These are phyloP conservation scores for Pogonocherus hispidulus DNA, from an alignment of 2,888 invertebrate genomes.

Conservation along the genomic window DNA sequence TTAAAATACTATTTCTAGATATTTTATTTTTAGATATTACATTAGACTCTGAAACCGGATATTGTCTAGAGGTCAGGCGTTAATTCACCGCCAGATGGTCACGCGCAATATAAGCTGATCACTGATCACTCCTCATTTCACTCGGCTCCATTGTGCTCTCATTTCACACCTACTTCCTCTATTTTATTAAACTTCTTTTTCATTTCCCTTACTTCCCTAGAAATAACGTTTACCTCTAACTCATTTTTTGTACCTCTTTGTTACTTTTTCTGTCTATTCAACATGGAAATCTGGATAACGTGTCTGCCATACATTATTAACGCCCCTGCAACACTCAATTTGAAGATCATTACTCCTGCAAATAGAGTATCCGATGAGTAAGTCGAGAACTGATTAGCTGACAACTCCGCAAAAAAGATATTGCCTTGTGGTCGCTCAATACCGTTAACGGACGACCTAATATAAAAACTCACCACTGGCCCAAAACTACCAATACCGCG, in stretches of 20 bases:
- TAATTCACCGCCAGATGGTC: too few species aligned
- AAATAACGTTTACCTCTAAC: background rate
- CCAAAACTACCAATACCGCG: slow-evolving; percentile 3
- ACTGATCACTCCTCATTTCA: too few species aligned
- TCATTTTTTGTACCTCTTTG: too few species aligned
- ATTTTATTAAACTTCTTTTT: background rate
- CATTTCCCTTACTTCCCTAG: background rate
- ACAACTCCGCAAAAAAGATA: slow-evolving; percentile 32
- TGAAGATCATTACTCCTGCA: slow-evolving; percentile 37
- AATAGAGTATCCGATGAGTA: slow-evolving; percentile 38
- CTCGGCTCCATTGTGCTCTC: too few species aligned
- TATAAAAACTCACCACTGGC: slow-evolving; percentile 22
- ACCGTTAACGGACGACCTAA: slow-evolving; percentile 8
- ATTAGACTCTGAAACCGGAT: too few species aligned
- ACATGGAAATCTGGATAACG: slow-evolving; percentile 33
- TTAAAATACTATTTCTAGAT: too few species aligned
- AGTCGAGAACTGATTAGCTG: slow-evolving; percentile 32
- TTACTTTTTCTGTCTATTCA: background rate
- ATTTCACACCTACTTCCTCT: too few species aligned
- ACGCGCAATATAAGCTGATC: too few species aligned
- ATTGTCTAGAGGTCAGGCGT: too few species aligned
- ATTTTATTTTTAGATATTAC: too few species aligned
- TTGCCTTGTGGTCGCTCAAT: slow-evolving; percentile 14
- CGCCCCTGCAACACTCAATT: slow-evolving; percentile 33
- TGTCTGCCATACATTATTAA: slow-evolving; percentile 36